Base-by-base conservation (phyloP, 2,888 invertebrate species). In the Hypolimnas misippus region DNA sequence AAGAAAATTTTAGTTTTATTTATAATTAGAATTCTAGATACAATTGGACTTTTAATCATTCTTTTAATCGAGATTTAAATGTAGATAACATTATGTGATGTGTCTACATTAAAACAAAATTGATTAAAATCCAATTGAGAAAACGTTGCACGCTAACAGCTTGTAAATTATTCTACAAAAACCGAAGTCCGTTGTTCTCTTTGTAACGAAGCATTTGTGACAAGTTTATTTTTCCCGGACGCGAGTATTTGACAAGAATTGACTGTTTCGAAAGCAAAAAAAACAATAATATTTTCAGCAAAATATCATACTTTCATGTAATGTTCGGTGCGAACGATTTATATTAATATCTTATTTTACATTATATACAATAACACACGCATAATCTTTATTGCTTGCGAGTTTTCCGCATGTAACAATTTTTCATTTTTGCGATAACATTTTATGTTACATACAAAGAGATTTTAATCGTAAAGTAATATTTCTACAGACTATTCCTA, bases 141-240 rank as follows among this genome's bases (percentile, higher is more conserved):
- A 52, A 29, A 6, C 12, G 7, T 31, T 44, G 64, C 2, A 38
- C 67, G 72, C 75, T 73, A 35, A 8, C 49, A 57, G 66, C 75
- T 73, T 68, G 49, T 74, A n/a, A 49, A 65, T 74, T 69, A 56
- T 10, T 25, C 58, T 49, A 57, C 63, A 25, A 52, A 57, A 62
- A 63, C 64, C 57, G 63, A 33, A 33, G 61, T 59, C 60, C 69
- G 64, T 71, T 67, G 69, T 73, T 78, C 76, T 77, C 68, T 74
- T 77, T 76, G 76, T 77, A 71, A 70, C 72, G 69, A 72, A 71
- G 68, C 62, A 61, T 72, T 76, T 71, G 66, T 74, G 80, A 82
- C 78, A 79, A 74, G 66, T 82, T 81, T 83, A 82, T 84, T 73
- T 72, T 69, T 74, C 67, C 67, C 57, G 67, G 63, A 68, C 73